Evolutionary conservation across 2,113 vertebrate species (phyloP), one percentile per base, ranked within the genome.

Genomic region (Caracal caracal): DNA sequence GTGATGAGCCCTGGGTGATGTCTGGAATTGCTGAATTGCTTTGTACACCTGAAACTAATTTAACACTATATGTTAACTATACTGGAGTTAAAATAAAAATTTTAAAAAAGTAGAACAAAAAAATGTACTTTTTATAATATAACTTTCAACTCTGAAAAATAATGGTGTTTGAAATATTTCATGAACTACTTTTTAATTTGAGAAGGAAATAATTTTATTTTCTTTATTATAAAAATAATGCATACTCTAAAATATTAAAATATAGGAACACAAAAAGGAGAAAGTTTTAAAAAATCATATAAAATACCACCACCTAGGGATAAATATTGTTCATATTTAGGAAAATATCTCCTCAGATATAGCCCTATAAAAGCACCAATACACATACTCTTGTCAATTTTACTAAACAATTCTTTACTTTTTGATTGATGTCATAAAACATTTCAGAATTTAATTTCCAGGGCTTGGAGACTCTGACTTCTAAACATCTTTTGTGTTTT

Each of bases 111-210:
- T 75, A 75, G 65, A 68, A 66, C 65, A 33, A 68, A 47, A 75
- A 75, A 75, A 19, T 76, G 35, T 5, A 6, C 20, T 98, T 96
- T 98, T 94, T 78, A 56, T 84, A 68, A 10, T 93, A 89, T 93
- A 97, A 96, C 37, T 94, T 97, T 85, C 12, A 96, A 73, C 40
- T 95, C 73, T 95, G 70, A 90, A 87, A 96, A 90, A 83, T 88
- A 80, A 66, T 33, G 28, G 30, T 66, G 6, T 90, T 56, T 43
- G 30, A 96, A 93, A 71, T 33, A 63, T 88, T 73, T 96, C 30
- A 35, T 85, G 28, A 93, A 56, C 8, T 86, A 9, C 20, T 94
- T 85, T 93, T 70, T 11, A 75, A 49, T 87, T 20, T 66, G 76
- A 90, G 94, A 96, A 68, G 13, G 68, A 91, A 78, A 89, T 85